Conservation (phyloP, 35 echinoderm and acorn worm species). For the Ptychodera flava region DNA sequence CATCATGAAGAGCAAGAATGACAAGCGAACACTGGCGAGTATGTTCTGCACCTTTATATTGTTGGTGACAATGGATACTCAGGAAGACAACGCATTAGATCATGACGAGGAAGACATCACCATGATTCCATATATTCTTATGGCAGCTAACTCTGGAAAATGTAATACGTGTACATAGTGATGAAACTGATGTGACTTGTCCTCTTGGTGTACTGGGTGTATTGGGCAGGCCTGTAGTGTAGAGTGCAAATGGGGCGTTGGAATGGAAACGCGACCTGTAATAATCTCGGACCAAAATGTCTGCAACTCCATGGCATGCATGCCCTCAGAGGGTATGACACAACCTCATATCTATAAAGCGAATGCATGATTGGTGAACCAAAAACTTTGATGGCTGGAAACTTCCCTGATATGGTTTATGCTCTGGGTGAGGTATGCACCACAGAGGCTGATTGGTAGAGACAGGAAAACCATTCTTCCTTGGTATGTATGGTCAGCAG, state of each 20-base stretch:
- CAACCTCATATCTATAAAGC: conserved; percentile 4
- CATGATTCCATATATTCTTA: conserved; percentile 20
- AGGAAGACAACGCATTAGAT: conserved; percentile 10
- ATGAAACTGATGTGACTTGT: conserved; percentile 22
- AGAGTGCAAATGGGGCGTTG: conserved; percentile 15
- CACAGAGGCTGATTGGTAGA: too few species aligned
- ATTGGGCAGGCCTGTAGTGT: too few species aligned
- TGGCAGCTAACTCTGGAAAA: conserved; percentile 10
- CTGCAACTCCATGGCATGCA: too few species aligned
- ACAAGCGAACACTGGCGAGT: conserved; percentile 19
- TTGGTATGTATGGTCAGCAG: too few species aligned
- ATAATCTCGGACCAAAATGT: conserved; percentile 25
- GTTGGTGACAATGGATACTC: conserved; percentile 18
- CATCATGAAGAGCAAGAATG: conserved; percentile 20
- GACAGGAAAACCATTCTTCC: too few species aligned
- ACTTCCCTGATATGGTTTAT: too few species aligned
- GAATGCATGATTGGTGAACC: neutral
- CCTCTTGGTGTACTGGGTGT: too few species aligned
- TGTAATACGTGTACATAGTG: too few species aligned
- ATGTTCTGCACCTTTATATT: conserved; percentile 20
- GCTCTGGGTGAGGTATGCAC: neutral
- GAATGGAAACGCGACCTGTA: conserved; percentile 25
- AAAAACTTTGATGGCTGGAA: conserved; percentile 22
- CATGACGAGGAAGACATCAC: conserved; percentile 32
- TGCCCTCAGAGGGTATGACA: too few species aligned